A percentile compares a stretch with the other conserved stretches of the same genome.
Evolutionary conservation across 2,888 invertebrate genomes (phyloP).

Genomic region (Sminthurinus aureus): DNA sequence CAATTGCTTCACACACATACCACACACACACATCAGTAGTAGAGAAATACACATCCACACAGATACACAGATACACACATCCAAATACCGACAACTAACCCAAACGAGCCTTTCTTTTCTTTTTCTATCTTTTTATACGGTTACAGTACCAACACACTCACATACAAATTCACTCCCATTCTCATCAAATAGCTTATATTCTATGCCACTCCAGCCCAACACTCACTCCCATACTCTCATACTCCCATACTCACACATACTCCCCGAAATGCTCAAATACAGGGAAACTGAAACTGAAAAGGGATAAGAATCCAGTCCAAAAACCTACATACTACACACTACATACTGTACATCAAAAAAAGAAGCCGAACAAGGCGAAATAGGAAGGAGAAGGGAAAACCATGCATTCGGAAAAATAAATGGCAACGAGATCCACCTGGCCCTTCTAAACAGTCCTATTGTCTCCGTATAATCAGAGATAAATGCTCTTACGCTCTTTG

Average conservation of each 20-base stretch:
- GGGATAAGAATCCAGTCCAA: background rate
- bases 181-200: conserved; percentile 15
- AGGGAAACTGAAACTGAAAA: background rate
- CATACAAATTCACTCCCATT: conserved; percentile 4
- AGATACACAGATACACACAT: conserved; percentile 20
- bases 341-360: background rate
- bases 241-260: background rate
- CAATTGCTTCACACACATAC: conserved; percentile 29
- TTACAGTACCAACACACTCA: too few species aligned
- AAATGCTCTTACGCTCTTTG: conserved; percentile 29
- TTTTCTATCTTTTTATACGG: background rate
- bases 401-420: conserved; percentile 21
- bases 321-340: background rate
- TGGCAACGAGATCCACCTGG: conserved; percentile 23
- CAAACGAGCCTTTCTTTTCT: conserved; percentile 31
- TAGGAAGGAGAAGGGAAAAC: background rate
- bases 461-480: conserved; percentile 25
- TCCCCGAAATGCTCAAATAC: too few species aligned
- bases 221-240: background rate
- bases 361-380: background rate
- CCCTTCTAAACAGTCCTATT: background rate
- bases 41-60: conserved; percentile 2
- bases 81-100: conserved; percentile 36
- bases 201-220: background rate
- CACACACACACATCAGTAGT: conserved; percentile 27